Conservation (phyloP, 2,797 vertebrate genomes). For the Aselliscus stoliczkanus region DNA sequence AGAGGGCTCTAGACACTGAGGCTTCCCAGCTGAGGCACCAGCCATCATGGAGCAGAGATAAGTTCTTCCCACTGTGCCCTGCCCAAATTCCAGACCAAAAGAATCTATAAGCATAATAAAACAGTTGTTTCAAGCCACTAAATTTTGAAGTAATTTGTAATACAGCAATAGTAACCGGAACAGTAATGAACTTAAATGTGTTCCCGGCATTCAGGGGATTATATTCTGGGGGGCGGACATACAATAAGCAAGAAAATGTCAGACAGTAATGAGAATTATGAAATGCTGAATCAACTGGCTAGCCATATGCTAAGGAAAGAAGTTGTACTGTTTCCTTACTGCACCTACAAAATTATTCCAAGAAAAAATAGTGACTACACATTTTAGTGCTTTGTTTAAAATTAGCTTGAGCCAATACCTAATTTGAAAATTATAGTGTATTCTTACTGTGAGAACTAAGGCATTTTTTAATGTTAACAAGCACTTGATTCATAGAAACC, state of each 20-base stretch:
- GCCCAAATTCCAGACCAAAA: neutral
- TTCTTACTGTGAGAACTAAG: neutral
- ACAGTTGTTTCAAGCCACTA: neutral
- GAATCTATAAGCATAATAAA: neutral
- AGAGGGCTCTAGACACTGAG: neutral
- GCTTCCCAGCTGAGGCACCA: neutral
- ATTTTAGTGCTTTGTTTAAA: conserved; percentile 15
- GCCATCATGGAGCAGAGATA: neutral
- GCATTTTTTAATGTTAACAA: conserved; percentile 7
- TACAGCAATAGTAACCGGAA: neutral
- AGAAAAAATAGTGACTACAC: neutral
- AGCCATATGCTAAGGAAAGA: neutral
- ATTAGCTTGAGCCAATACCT: neutral
- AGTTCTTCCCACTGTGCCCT: neutral
- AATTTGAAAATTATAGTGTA: neutral
- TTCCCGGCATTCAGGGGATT: neutral
- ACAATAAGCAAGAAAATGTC: neutral
- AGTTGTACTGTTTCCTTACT: neutral
- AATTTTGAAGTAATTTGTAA: neutral
- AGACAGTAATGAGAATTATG: neutral
- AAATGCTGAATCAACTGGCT: neutral
- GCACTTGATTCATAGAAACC: neutral
- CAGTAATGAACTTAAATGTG: neutral
- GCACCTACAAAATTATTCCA: neutral
- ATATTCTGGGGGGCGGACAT: neutral